phyloP scores from a whole-genome alignment of 2,888 invertebrate species.

The Lithodes maja region DNA sequence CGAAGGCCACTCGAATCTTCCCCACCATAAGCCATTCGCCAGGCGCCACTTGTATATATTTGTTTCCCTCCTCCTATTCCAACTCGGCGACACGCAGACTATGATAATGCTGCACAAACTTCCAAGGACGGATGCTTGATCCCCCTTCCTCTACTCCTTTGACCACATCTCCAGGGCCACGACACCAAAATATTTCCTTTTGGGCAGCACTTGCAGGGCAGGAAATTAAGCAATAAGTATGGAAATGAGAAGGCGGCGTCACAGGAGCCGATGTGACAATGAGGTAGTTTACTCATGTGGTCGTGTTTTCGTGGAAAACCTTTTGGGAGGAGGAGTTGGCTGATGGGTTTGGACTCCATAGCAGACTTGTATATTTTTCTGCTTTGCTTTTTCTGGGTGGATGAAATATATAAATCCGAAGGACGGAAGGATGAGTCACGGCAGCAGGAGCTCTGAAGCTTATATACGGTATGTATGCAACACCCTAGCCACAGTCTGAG shows the following conservation, averaged over 20 bases:
- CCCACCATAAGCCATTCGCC: too few species aligned
- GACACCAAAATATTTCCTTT: not conserved
- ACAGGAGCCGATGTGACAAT: not conserved
- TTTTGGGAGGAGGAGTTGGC: not conserved
- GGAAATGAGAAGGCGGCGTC: slow-evolving; percentile 5
- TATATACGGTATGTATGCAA: not conserved
- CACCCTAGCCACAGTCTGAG: not conserved
- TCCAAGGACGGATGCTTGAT: too few species aligned
- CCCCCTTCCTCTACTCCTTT: not conserved
- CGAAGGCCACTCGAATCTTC: too few species aligned
- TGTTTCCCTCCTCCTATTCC: too few species aligned
- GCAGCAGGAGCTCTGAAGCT: not conserved
- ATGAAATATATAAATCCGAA: not conserved
- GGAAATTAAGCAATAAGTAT: slow-evolving; percentile 2
- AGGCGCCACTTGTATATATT: too few species aligned
- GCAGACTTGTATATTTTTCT: not conserved
- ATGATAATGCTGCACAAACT: too few species aligned
- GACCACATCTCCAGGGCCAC: not conserved
- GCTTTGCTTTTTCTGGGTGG: not conserved
- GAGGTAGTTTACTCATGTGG: slow-evolving; percentile 19
- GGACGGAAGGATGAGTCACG: not conserved
- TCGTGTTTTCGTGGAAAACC: not conserved
- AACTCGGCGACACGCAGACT: too few species aligned
- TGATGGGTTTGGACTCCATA: slow-evolving; percentile 13
- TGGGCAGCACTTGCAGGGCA: not conserved